phyloP scores from a whole-genome alignment of 2,888 invertebrate genomes.

The Biston stratarius region DNA sequence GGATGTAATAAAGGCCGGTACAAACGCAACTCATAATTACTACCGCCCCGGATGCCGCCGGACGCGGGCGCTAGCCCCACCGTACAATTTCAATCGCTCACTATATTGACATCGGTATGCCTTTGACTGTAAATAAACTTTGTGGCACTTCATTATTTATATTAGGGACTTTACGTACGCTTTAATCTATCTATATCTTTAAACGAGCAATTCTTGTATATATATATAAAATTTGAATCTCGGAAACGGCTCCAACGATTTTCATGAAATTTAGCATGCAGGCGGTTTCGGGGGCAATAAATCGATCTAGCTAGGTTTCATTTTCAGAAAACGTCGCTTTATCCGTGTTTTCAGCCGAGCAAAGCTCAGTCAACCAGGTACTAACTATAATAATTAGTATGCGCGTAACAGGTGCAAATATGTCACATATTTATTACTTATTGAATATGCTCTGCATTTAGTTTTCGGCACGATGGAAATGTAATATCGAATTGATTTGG shows the following conservation, averaged over 20 bases:
- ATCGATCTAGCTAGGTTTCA: too few relatives aligned
- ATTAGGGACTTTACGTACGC: conserved; percentile 22
- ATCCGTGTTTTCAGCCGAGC: too few relatives aligned
- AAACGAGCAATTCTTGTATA: too few relatives aligned
- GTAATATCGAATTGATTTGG: conserved; percentile 22
- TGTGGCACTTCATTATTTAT: conserved; percentile 67
- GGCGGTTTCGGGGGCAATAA: too few relatives aligned
- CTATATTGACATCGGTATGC: conserved; percentile 74
- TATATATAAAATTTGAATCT: too few relatives aligned
- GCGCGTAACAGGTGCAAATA: conserved; percentile 12
- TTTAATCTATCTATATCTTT: too few relatives aligned
- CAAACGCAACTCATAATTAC: conserved; percentile 75
- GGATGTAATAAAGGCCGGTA: conserved; percentile 73
- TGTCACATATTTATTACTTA: conserved; percentile 5
- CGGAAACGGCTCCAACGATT: too few relatives aligned
- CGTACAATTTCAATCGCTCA: conserved; percentile 62
- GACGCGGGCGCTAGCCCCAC: conserved; percentile 47
- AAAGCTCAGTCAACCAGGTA: too few relatives aligned
- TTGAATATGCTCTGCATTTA: conserved; percentile 15
- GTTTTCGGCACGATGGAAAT: conserved; percentile 15
- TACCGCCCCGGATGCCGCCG: conserved; percentile 38
- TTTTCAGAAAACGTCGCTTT: too few relatives aligned
- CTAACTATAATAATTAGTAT: conserved; percentile 30
- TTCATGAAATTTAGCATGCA: too few relatives aligned
- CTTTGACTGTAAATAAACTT: conserved; percentile 70